phyloP scores from a whole-genome alignment of 1,140 invertebrate species.

The Platorchestia sp. region DNA sequence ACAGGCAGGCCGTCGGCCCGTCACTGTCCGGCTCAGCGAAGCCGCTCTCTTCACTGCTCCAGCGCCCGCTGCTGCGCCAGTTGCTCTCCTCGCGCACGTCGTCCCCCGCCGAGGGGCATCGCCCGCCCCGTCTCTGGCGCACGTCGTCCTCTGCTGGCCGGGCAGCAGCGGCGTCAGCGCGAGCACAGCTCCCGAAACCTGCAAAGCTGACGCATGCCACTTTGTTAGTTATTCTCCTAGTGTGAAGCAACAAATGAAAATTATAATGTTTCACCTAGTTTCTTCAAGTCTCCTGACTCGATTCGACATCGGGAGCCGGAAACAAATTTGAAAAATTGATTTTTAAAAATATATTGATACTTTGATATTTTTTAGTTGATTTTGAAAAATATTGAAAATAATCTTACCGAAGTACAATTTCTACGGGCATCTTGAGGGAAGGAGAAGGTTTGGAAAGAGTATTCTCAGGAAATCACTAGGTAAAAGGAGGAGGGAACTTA shows the following conservation, averaged over 20 bases:
- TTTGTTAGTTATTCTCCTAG: not conserved
- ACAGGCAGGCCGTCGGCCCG: constrained; percentile 37
- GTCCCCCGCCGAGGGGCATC: not conserved
- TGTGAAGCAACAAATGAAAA: not conserved
- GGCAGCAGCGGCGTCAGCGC: constrained; percentile 13
- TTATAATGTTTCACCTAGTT: too few species aligned
- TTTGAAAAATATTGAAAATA: too few species aligned
- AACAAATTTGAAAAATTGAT: too few species aligned
- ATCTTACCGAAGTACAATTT: too few species aligned
- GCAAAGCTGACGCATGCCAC: constrained; percentile 16
- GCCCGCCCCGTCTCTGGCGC: not conserved
- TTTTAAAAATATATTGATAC: too few species aligned
- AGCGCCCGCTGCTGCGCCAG: constrained; percentile 50
- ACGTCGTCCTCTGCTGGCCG: not conserved
- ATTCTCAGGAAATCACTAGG: too few species aligned
- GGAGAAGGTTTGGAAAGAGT: too few species aligned
- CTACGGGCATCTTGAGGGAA: too few species aligned
- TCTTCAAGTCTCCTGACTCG: too few species aligned
- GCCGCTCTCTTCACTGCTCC: constrained; percentile 46
- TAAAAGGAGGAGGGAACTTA: too few species aligned
- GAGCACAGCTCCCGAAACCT: not conserved
- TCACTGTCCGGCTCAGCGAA: constrained; percentile 48
- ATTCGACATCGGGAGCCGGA: too few species aligned
- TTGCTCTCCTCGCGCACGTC: constrained; percentile 40
- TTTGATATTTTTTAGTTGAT: too few species aligned